Evolutionary conservation across 2,113 vertebrate species (phyloP), one percentile per base, ranked within the genome.

Genomic region (Hydropotes inermis): DNA sequence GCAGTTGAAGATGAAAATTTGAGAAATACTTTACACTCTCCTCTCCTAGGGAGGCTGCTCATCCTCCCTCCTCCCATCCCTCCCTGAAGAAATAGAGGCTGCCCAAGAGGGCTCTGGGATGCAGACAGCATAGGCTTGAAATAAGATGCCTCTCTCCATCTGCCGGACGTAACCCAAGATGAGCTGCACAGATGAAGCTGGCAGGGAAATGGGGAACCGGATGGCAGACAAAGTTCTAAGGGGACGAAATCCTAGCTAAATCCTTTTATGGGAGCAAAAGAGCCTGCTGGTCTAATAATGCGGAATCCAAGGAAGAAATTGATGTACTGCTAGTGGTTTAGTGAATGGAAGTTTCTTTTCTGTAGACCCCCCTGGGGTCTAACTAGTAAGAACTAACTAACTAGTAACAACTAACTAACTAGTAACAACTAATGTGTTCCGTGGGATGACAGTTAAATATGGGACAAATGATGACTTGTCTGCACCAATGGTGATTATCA

Each of bases 21-120:
- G 97, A 98, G 85, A 96, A 96, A 97, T 94, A 92, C 95, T 97
- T 96, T 95, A 93, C 78, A 55, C 91, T 89, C 93, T 93, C 91
- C 74, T 97, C 94, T 96, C 91, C 87, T 55, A 55, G 87, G 94
- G 87, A 91, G 84, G 43, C 57, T 15, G 21, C 11, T 87, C 11
- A 2, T 67, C 76, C 25, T 76, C 87, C 76, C 58, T 21, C 84
- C 85, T 89, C 54, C 87, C 89, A 67, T 57, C 52, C 64, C 47
- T 97, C 70, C 89, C 74, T 2, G 11, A 76, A 78, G 76, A 88
- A 58, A 83, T 23, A 85, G 84, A 78, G 60, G 55, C 90, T 74
- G 50, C 82, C 64, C 9, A 0, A 83, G 94, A 87, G 39, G 89
- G 57, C 33, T 43, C 25, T 54, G 54, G 81, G 92, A 30, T 50